Conservation (phyloP, 1,140 invertebrate species). For the Polypedilum vanderplanki region DNA sequence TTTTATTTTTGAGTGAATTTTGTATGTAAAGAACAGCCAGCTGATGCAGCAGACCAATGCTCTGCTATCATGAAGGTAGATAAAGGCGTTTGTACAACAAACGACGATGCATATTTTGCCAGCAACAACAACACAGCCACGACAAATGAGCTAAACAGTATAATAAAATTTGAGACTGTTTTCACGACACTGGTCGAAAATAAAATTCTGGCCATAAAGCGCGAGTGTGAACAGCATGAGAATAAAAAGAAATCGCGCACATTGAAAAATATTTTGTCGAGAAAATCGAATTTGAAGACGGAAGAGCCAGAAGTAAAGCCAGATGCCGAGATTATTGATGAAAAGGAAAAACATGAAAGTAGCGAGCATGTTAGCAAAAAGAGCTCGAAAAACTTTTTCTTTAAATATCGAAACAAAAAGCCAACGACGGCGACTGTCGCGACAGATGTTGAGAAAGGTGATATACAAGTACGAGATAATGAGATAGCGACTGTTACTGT, state of each 20-base stretch:
- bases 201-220: constrained; percentile 42
- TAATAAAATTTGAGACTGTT: constrained; percentile 38
- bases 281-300: constrained; percentile 33
- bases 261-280: constrained; percentile 39
- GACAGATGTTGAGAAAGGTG: constrained; percentile 27
- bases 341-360: constrained; percentile 30
- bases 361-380: too few relatives aligned
- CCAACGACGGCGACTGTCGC: background rate
- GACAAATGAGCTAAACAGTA: constrained; percentile 34
- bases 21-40: background rate
- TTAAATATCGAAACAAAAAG: background rate
- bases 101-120: constrained; percentile 36
- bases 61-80: constrained; percentile 36
- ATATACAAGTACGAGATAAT: constrained; percentile 39
- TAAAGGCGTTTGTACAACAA: constrained; percentile 42
- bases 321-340: background rate
- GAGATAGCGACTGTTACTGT: constrained; percentile 33
- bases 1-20: background rate
- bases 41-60: background rate
- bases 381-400: background rate
- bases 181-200: constrained; percentile 41
- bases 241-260: constrained; percentile 39
- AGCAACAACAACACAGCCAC: constrained; percentile 37
- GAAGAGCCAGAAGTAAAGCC: background rate
- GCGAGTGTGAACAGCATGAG: constrained; percentile 42